Conservation (phyloP, 1,140 invertebrate species). For the Eumeta japonica region DNA sequence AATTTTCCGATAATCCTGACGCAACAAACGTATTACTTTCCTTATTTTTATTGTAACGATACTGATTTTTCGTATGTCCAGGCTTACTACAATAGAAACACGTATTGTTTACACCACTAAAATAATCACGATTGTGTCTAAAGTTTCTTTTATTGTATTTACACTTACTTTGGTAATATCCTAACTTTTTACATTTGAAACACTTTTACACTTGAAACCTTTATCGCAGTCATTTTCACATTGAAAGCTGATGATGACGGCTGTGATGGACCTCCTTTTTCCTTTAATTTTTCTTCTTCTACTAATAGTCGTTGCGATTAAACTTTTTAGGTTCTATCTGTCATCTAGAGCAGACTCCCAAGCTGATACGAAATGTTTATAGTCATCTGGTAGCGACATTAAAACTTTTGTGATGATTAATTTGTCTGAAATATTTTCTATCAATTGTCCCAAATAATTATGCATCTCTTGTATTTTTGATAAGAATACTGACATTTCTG, state of each 20-base stretch:
- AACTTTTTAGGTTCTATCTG: conserved; percentile 23
- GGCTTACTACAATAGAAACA: too few species aligned
- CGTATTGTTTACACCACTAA: too few species aligned
- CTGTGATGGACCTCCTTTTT: conserved; percentile 7
- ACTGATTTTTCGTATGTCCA: too few species aligned
- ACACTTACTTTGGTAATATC: too few species aligned
- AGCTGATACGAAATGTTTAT: conserved; percentile 15
- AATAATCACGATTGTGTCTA: too few species aligned
- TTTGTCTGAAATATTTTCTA: conserved; percentile 18
- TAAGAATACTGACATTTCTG: conserved; percentile 13
- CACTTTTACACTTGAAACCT: too few species aligned
- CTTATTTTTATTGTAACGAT: too few species aligned
- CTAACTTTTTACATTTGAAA: conserved; percentile 17
- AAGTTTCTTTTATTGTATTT: too few species aligned
- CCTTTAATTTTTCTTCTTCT: conserved; percentile 26
- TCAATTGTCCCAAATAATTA: conserved; percentile 18
- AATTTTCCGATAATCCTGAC: too few species aligned
- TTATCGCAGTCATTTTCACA: conserved; percentile 11
- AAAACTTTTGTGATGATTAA: conserved; percentile 27
- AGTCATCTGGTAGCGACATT: conserved; percentile 23
- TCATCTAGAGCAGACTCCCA: conserved; percentile 21
- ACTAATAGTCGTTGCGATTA: conserved; percentile 24
- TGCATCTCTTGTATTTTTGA: conserved; percentile 20
- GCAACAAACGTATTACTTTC: too few species aligned
- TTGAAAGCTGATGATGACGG: conserved; percentile 10